Conservation (phyloP, 1,140 invertebrate species). For the Drosophila pseudoananassae region DNA sequence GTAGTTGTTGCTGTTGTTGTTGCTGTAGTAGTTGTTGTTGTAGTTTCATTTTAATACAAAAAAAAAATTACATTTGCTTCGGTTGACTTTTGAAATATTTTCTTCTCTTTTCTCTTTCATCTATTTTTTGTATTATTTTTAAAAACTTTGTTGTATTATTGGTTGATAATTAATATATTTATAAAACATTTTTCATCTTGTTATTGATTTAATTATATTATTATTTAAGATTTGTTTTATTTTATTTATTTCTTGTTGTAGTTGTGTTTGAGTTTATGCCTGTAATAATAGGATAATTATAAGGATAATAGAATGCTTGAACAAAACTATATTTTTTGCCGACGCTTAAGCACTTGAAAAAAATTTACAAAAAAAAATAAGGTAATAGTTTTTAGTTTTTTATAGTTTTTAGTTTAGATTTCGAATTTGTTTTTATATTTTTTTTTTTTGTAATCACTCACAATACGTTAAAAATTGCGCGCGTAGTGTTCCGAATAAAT, state of each 20-base stretch:
- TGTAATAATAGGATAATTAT: conserved; percentile 34
- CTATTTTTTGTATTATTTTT: conserved; percentile 25
- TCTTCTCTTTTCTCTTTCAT: conserved; percentile 16
- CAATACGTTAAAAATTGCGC: conserved; percentile 30
- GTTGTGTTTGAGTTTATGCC: conserved; percentile 73
- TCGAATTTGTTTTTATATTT: neutral
- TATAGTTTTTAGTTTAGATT: neutral
- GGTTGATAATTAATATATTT: conserved; percentile 59
- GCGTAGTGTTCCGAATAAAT: conserved; percentile 45
- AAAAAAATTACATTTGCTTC: conserved; percentile 34
- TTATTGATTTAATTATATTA: neutral
- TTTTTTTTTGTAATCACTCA: conserved; percentile 7
- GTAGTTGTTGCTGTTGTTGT: conserved; percentile 52
- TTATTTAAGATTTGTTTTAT: conserved; percentile 10
- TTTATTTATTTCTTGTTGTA: conserved; percentile 27
- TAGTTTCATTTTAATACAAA: neutral
- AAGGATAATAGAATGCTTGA: conserved; percentile 13
- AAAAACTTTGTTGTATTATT: conserved; percentile 20
- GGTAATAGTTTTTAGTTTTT: neutral
- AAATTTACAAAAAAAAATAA: conserved; percentile 31
- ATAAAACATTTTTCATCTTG: conserved; percentile 67
- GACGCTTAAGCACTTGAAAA: conserved; percentile 32
- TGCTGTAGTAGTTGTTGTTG: conserved; percentile 53
- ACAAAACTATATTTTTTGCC: conserved; percentile 26
- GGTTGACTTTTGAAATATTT: conserved; percentile 34